These are phyloP conservation scores for Thunnus thynnus DNA, from an alignment of 2,113 vertebrate genomes.

Conservation along the genomic window DNA sequence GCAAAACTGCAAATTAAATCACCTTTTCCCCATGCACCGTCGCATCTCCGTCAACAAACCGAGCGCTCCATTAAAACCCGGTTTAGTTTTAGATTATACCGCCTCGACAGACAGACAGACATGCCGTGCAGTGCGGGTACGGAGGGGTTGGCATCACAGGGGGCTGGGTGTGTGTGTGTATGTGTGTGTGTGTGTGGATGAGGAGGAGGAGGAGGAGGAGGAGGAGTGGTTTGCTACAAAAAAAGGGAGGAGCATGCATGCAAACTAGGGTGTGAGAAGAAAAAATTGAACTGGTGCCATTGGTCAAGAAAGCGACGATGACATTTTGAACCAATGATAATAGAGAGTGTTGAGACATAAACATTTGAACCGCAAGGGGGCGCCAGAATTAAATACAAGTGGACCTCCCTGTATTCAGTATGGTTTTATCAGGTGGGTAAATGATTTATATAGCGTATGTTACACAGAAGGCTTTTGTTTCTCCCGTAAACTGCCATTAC, in stretches of 20 bases:
- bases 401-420: background rate
- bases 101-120: conserved; percentile 33
- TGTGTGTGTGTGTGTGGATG: background rate
- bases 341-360: background rate
- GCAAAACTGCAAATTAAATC: conserved; percentile 17
- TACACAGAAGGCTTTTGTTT: no score
- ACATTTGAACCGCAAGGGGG: conserved; percentile 36
- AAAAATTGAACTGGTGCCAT: conserved; percentile 27
- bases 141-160: conserved; percentile 40
- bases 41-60: conserved; percentile 37
- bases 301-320: conserved; percentile 48
- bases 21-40: conserved; percentile 52
- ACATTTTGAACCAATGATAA: conserved; percentile 69
- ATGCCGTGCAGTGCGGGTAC: conserved; percentile 9
- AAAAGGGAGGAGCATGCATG: conserved; percentile 54
- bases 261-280: background rate
- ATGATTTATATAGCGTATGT: background rate
- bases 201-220: background rate
- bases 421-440: background rate
- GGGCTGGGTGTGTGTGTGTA: background rate
- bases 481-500: no score
- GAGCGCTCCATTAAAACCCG: conserved; percentile 20
- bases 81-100: conserved; percentile 40
- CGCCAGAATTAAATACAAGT: conserved; percentile 43
- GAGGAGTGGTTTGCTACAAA: conserved; percentile 13